These are phyloP conservation scores for Maniola jurtina DNA, from an alignment of 1,140 invertebrate genomes.

Conservation along the genomic window DNA sequence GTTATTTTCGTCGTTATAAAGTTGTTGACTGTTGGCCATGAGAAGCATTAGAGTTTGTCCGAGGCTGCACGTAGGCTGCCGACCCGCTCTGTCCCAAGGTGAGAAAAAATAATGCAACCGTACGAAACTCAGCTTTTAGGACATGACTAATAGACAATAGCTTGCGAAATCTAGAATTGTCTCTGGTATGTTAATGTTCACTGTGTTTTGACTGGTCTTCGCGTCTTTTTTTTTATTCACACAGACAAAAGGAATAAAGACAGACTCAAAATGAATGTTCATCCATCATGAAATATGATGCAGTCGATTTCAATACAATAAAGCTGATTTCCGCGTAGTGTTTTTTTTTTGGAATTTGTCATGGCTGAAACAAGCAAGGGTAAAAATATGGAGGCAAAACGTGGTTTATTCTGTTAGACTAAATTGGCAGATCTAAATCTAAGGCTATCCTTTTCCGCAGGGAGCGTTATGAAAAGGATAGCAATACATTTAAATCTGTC, in stretches of 20 bases:
- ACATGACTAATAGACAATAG: slow-evolving; percentile 68
- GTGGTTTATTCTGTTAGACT: no score
- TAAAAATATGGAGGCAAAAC: no score
- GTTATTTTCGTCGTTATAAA: slow-evolving; percentile 10
- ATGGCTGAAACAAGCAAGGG: no score
- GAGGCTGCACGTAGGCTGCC: slow-evolving; percentile 67
- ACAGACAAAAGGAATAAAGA: not conserved
- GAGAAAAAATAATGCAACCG: slow-evolving; percentile 55
- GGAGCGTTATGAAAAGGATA: no score
- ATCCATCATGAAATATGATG: no score
- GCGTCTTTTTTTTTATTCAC: not conserved
- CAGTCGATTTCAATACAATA: no score
- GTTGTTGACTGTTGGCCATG: slow-evolving; percentile 44
- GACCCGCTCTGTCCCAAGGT: slow-evolving; percentile 50
- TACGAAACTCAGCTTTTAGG: slow-evolving; percentile 51
- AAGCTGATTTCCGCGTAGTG: no score
- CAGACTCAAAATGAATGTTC: no score
- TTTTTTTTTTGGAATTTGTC: no score
- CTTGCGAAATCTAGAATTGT: slow-evolving; percentile 43
- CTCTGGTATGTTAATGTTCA: slow-evolving; percentile 11
- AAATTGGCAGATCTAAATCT: no score
- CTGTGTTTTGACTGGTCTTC: slow-evolving; percentile 5
- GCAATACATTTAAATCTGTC: no score
- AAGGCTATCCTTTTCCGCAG: no score
- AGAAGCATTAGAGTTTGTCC: slow-evolving; percentile 51